Evolutionary conservation across 1,140 invertebrate genomes (phyloP), one percentile per base, ranked within the genome.

Genomic region (Hylyphantes graminicola): DNA sequence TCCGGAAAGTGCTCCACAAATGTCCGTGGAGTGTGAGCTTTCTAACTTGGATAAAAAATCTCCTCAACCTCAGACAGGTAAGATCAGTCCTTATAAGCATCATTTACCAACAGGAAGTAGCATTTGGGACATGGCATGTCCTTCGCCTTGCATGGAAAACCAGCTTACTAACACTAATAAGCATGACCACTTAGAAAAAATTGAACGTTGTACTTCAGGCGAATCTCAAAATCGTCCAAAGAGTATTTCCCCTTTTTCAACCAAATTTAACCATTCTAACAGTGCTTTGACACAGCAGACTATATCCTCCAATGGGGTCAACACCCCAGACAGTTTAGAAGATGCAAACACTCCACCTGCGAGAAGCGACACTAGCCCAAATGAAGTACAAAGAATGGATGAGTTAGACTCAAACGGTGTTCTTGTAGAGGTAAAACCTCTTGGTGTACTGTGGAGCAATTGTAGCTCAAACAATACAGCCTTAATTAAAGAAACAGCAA

Each of bases 321-420:
- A 84, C 17, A 84, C 82, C 8, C 82, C 82, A 21, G 82, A 84
- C 63, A 84, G 82, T 50, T 57, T 84, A 13, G 82, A 84, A n/a
- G 82, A 84, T 11, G 51, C 74, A 9, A 57, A 13, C 13, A n/a
- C 35, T 35, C 35, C 5, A 35, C 35, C 35, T 35, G 35, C 35
- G 5, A 35, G 35, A 35, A 35, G 35, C 35, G 35, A 35, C 35
- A 35, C 35, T 35, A 35, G 35, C 35, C 35, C 35, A 35, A 35
- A 35, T 35, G 35, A 35, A 35, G 35, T 35, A 2, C 35, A 35
- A 35, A 35, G 35, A 35, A 35, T 35, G 1, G 35, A 35, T 35
- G 35, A 35, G 35, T 35, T 35, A 19, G 19, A 61, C 13, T 6
- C 35, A 19, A 67, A 57, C 11, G 48, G 21, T 13, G 50, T 64